These are phyloP conservation scores for Athalia rosae DNA, from an alignment of 2,888 invertebrate species.

Conservation along the genomic window DNA sequence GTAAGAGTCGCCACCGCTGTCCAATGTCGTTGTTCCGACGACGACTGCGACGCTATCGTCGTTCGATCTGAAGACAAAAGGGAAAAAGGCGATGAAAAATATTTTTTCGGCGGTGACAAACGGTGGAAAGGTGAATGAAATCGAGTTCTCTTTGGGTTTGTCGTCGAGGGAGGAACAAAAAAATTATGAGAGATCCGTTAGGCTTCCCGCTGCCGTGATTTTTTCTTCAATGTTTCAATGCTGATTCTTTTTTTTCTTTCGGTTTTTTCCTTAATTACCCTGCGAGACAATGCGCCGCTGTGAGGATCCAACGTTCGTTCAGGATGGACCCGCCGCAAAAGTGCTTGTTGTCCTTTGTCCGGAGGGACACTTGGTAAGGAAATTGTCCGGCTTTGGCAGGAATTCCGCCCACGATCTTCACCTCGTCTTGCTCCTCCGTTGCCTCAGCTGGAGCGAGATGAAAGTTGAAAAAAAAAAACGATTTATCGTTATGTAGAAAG, in stretches of 20 bases:
- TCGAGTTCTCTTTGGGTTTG: too few relatives aligned
- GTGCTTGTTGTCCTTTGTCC: conserved; percentile 74
- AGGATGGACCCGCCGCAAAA: conserved; percentile 79
- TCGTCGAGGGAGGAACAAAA: too few relatives aligned
- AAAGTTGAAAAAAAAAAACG: not conserved
- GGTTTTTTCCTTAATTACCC: too few relatives aligned
- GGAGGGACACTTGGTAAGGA: conserved; percentile 76
- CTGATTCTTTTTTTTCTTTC: conserved; percentile 46
- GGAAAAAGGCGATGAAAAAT: conserved; percentile 11
- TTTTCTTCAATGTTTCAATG: conserved; percentile 9
- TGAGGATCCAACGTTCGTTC: conserved; percentile 75
- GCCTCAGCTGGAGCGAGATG: not conserved
- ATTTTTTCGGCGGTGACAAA: too few relatives aligned
- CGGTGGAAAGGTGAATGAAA: too few relatives aligned
- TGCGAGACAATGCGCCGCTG: conserved; percentile 77
- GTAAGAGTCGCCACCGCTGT: conserved; percentile 66
- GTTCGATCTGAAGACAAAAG: conserved; percentile 57
- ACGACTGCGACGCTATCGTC: conserved; percentile 64
- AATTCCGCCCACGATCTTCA: conserved; percentile 74
- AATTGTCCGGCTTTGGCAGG: conserved; percentile 75
- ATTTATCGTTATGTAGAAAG: not conserved
- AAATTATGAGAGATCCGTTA: too few relatives aligned
- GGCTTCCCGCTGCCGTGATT: too few relatives aligned
- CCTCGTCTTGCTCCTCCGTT: conserved; percentile 46
- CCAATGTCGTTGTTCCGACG: conserved; percentile 65